Evolutionary conservation across 2,113 vertebrate genomes (phyloP), one percentile per base, ranked within the genome.

Genomic region (Amphiprion ocellaris): DNA sequence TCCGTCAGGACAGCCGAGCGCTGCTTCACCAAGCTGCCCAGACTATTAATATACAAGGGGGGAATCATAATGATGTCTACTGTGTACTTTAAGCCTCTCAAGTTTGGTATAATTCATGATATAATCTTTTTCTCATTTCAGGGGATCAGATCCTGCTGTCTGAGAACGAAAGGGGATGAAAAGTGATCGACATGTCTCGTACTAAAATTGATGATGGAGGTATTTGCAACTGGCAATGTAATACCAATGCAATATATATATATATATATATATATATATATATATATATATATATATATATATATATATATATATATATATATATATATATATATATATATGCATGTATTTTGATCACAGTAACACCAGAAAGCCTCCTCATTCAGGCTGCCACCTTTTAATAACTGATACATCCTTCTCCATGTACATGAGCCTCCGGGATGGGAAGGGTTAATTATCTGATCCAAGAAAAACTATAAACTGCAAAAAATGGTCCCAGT

Each of bases 41-140:
- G 52, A 64, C 66, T 23, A 58, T 81, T 79, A 56, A 90, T 75
- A 44, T 26, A 81, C 65, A 72, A 37, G 37, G 11, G 28, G 33
- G 56, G 44, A 10, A 16, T 70, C 60, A 66, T 47, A 55, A 58
- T 30, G 28, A 39, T 52, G 49, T 69, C 58, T 55, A 12, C 70
- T 28, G 64, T 44, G 15, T 28, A n/a, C 70, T 79, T 73, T 69
- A 76, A 73, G 56, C 23, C 67, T 49, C 10, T 53, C 3, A 37
- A 23, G 39, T 68, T 68, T 69, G 28, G 52, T 54, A 39, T 55
- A 54, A 67, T 53, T 53, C 33, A 50, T 15, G 30, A 58, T 64
- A 14, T 37, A 77, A 47, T 54, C 49, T 56, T 52, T 64, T 50
- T 54, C 47, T 77, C 11, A 50, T 56, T 39, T 69, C 7, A 5